A percentile compares a stretch with the other conserved stretches of the same genome.
These are phyloP conservation scores for Toxostoma redivivum DNA, from an alignment of 2,113 vertebrate genomes.

Conservation along the genomic window DNA sequence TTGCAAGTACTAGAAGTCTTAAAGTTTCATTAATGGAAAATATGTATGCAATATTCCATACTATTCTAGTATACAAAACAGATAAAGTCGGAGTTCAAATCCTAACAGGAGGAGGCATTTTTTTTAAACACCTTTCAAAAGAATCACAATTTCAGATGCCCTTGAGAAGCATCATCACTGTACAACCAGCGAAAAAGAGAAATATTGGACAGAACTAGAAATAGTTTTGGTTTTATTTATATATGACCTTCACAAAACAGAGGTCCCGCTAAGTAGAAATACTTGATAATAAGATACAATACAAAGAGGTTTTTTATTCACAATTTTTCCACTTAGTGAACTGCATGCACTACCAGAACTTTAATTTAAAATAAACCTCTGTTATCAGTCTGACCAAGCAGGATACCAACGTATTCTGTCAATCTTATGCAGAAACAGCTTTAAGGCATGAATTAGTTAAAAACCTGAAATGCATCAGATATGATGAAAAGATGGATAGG, in stretches of 20 bases:
- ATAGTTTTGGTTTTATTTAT: not conserved
- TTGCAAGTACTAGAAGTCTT: not conserved
- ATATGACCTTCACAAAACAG: not conserved
- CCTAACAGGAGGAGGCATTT: not conserved
- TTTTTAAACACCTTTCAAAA: not conserved
- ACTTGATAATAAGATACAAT: not conserved
- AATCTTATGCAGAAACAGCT: not conserved
- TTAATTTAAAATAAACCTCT: not conserved
- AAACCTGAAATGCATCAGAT: not conserved
- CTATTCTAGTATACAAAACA: not conserved
- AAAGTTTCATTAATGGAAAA: not conserved
- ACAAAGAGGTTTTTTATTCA: not conserved
- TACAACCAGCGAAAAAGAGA: not conserved
- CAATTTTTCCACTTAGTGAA: not conserved
- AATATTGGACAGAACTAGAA: not conserved
- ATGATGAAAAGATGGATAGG: accelerated
- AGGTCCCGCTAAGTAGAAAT: not conserved
- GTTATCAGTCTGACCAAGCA: not conserved
- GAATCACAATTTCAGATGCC: not conserved
- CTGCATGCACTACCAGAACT: not conserved
- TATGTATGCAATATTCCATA: not conserved
- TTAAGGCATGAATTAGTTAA: not conserved
- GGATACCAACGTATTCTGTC: not conserved
- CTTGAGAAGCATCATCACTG: not conserved
- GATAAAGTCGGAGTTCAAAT: not conserved